Conservation (phyloP, 2,113 vertebrate genomes). For the Menura novaehollandiae region DNA sequence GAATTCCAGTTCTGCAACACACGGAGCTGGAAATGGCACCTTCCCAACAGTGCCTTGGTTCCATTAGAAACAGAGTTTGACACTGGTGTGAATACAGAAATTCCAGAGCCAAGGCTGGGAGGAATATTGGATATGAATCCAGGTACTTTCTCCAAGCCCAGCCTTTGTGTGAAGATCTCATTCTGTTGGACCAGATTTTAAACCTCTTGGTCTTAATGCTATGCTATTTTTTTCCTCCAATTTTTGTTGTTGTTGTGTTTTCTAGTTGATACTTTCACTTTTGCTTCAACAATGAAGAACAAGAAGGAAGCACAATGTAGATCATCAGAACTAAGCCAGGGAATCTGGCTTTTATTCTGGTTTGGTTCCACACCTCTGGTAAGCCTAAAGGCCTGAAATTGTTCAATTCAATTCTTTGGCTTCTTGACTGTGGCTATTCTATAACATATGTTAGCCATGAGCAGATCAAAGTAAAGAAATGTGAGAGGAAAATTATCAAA, state of each 20-base stretch:
- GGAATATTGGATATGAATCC: not conserved
- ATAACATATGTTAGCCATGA: not conserved
- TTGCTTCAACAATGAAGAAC: not conserved
- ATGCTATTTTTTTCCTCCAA: not conserved
- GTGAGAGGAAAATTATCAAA: not conserved
- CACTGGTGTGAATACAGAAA: not conserved
- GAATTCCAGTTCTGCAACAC: not conserved
- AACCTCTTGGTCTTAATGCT: not conserved
- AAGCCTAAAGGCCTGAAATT: not conserved
- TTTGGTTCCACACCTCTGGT: not conserved
- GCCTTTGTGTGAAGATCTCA: not conserved
- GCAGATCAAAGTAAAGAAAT: not conserved
- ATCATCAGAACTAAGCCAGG: not conserved
- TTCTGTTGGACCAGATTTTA: not conserved
- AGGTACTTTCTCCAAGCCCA: not conserved
- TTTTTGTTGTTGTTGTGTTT: not conserved
- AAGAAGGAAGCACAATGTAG: not conserved
- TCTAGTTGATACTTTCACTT: not conserved
- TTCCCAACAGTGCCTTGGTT: not conserved
- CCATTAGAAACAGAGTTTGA: not conserved
- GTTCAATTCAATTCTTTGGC: not conserved
- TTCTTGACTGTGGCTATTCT: not conserved
- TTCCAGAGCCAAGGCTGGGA: not conserved
- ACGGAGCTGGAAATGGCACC: not conserved
- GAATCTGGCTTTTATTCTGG: not conserved